Evolutionary conservation across 2,888 invertebrate species (phyloP), one percentile per base, ranked within the genome.

Genomic region (Nineta flava): DNA sequence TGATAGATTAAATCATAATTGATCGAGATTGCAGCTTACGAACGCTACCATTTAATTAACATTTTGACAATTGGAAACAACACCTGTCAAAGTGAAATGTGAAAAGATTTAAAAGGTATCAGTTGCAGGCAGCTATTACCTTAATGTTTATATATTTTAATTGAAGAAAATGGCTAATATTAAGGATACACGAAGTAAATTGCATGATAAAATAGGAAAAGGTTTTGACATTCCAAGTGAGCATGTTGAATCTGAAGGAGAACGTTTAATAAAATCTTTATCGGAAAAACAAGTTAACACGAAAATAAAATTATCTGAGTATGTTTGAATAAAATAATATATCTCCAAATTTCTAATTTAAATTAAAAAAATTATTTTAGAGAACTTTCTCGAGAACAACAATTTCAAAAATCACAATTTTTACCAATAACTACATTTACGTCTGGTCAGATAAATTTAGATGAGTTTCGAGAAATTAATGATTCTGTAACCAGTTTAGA

Each of bases 381-480:
- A n/a, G 54, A 58, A 49, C 49, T 61, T 40, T 41, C 43, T 9
- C 41, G 49, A 40, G 43, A 49, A 41, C 54, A 58, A 51, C 46
- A 53, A 32, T 62, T 61, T 52, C 55, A 57, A 41, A 58, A 56
- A 46, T 50, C 55, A 13, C 59, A 61, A 51, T 55, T 61, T 16
- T 47, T 58, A 16, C 56, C 61, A 2, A 41, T 62, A 10, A 57
- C 60, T 21, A 54, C 53, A 45, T 58, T 56, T 50, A 66, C 66
- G 50, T 67, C 70, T 58, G 75, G 75, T 6, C 55, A 71, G 50
- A 66, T 67, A 12, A 65, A 69, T 9, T 59, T 70, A 31, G 57
- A 68, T 55, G 66, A 73, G 52, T 74, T 72, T 55, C 60, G 65
- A 51, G 61, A 66, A 49, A 64, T 63, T 1, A 65, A 71, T 52